Conservation (phyloP, 1,140 invertebrate genomes). For the Zaprionus africanus region DNA sequence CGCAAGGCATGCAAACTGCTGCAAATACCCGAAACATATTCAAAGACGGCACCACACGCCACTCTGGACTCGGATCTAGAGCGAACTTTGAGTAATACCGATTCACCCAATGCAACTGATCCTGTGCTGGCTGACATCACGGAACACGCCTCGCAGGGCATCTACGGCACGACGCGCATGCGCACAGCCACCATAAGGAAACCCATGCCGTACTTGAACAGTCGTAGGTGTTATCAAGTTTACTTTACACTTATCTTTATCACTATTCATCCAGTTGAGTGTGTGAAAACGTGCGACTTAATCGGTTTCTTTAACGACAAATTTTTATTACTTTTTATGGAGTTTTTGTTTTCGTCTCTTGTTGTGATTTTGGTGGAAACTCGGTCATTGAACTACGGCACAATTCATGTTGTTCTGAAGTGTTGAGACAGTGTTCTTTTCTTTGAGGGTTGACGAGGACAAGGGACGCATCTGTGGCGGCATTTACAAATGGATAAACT, state of each 20-base stretch:
- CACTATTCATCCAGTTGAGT: not conserved
- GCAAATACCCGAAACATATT: slow-evolving; percentile 75
- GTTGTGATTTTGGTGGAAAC: slow-evolving; percentile 13
- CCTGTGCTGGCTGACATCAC: slow-evolving; percentile 61
- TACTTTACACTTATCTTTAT: not conserved
- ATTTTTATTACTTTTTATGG: slow-evolving; percentile 36
- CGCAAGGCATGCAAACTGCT: slow-evolving; percentile 77
- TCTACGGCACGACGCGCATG: slow-evolving; percentile 79
- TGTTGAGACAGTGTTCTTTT: not conserved
- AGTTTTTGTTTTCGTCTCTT: slow-evolving; percentile 25
- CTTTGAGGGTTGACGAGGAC: slow-evolving; percentile 7
- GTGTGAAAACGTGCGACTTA: slow-evolving; percentile 5
- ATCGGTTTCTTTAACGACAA: not conserved
- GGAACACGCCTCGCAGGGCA: slow-evolving; percentile 59
- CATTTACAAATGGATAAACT: not conserved
- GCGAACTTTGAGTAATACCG: slow-evolving; percentile 10
- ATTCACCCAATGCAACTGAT: slow-evolving; percentile 30
- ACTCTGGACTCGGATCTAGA: slow-evolving; percentile 63
- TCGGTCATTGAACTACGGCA: slow-evolving; percentile 45
- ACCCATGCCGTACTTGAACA: slow-evolving; percentile 80
- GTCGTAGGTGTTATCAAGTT: slow-evolving; percentile 67
- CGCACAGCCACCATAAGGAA: slow-evolving; percentile 78
- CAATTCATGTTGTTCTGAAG: slow-evolving; percentile 6
- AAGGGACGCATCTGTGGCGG: not conserved
- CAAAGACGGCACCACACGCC: slow-evolving; percentile 44